Evolutionary conservation across 2,113 vertebrate species (phyloP), one percentile per base, ranked within the genome.

Genomic region (Myodes glareolus): DNA sequence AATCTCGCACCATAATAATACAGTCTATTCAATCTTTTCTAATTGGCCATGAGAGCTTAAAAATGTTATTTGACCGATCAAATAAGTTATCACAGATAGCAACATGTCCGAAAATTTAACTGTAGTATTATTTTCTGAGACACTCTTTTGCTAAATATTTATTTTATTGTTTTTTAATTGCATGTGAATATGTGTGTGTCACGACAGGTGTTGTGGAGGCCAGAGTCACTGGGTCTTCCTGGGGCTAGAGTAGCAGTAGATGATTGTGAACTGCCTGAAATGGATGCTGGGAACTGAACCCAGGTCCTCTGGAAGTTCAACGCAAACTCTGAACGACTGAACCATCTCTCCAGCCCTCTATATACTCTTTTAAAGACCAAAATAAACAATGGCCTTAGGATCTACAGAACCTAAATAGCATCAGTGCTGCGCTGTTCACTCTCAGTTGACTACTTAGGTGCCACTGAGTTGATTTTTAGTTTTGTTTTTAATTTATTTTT

Each of bases 401-500:
- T 63, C 55, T 78, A 76, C 47, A 63, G 39, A 90, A 50, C 36
- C 52, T 84, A 88, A 82, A 0, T 4, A 85, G 6, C 80, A 25
- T 90, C 14, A 67, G 0, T 81, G 1, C 39, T 93, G 23, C 67
- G 78, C 7, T 63, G 75, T 89, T 81, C 31, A 77, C n/a, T 72
- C 68, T 58, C 4, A 47, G 5, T 78, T 94, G 61, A 50, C 36
- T 70, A 19, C 47, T 75, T 87, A 33, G 68, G 63, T 92, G 39
- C 33, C 63, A 78, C 70, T n/a, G 0, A 88, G 12, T 52, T 96
- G 42, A 76, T 50, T 50, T 95, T 91, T 58, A 91, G 6, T 82
- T 95, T 77, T 13, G 73, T 77, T 87, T 95, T 76, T 3, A 13
- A 86, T 52, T 88, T 77, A 92, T 67, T 67, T 96, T 96, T 45